Evolutionary conservation across 1,140 invertebrate genomes (phyloP), one percentile per base, ranked within the genome.

Genomic region (Chrysopa pallens): DNA sequence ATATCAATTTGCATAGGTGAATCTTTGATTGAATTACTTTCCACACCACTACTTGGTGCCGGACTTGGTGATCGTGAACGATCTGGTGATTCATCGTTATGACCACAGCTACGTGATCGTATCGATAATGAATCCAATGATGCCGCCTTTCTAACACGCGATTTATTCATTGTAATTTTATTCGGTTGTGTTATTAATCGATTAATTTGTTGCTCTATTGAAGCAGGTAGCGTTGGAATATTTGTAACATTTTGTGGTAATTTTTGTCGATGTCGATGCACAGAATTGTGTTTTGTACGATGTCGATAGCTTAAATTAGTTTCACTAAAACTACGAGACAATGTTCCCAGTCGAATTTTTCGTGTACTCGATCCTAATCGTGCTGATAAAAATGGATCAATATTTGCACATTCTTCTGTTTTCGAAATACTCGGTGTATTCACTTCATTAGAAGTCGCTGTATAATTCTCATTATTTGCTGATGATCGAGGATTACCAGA

Each of bases 1-100:
- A 83, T 70, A 58, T 94, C 89, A 49, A 94, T 84, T 53, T 92
- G 88, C 57, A 90, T 74, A 0, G 85, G 85, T n/a, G 85, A 87
- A 63, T 92, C 86, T 61, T 91, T 90, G 36, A 85, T 80, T 4
- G 81, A 85, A 52, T 81, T 86, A 48, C 80, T 86, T 57, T 91
- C 87, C 1, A 91, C 71, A 5, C 85, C 85, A 57, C 83, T 88
- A 45, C 85, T 89, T 4, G 85, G 84, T 8, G 86, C 84, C 1
- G 88, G 88, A 27, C 85, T 90, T 0, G 86, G 84, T 36, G 83
- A 85, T 27, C 87, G 68, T 8, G 83, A 58, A 9, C 59, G 44
- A 48, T 61, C 59, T 3, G 52, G 52, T 33, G 56, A 53, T 50
- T 60, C 51, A 17, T 42, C 9, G 17, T 23, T 23, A 23, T 23